phyloP scores from a whole-genome alignment of 2,888 invertebrate genomes.

The Aplocera efformata region DNA sequence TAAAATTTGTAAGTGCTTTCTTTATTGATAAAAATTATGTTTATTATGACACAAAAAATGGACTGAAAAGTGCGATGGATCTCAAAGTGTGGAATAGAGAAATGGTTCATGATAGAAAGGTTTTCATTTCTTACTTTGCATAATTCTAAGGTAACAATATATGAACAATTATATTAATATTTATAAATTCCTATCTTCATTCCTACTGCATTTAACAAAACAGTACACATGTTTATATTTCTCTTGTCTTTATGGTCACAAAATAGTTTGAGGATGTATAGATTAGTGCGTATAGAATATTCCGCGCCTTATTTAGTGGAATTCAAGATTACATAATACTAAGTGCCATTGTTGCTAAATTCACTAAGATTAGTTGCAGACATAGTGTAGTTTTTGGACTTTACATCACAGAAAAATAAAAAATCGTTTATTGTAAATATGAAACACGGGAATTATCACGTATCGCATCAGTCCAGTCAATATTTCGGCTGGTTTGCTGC shows the following conservation, averaged over 20 bases:
- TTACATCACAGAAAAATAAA: slow-evolving; percentile 26
- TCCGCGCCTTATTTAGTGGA: slow-evolving; percentile 17
- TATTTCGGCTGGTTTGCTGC: no score
- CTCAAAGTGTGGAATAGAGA: slow-evolving; percentile 23
- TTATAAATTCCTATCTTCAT: slow-evolving; percentile 44
- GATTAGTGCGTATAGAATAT: slow-evolving; percentile 19
- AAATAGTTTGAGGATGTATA: slow-evolving; percentile 2
- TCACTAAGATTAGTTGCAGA: slow-evolving; percentile 34
- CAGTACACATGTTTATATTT: slow-evolving; percentile 23
- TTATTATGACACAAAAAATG: no score
- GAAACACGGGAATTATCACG: neutral
- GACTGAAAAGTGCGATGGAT: slow-evolving; percentile 26
- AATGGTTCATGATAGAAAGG: slow-evolving; percentile 25
- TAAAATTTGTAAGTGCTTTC: no score
- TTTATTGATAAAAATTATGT: no score
- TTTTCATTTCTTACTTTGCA: slow-evolving; percentile 20
- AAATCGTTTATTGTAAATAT: slow-evolving; percentile 12
- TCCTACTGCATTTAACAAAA: slow-evolving; percentile 55
- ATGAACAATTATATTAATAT: slow-evolving; percentile 24
- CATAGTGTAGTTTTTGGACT: slow-evolving; percentile 27
- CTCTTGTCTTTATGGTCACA: slow-evolving; percentile 18
- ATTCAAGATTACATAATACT: slow-evolving; percentile 28
- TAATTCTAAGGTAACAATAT: slow-evolving; percentile 15
- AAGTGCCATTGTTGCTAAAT: slow-evolving; percentile 58
- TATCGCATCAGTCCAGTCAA: no score